These are phyloP conservation scores for Paramuricea clavata DNA, from an alignment of 92 coral and sea anemone species.

Conservation along the genomic window DNA sequence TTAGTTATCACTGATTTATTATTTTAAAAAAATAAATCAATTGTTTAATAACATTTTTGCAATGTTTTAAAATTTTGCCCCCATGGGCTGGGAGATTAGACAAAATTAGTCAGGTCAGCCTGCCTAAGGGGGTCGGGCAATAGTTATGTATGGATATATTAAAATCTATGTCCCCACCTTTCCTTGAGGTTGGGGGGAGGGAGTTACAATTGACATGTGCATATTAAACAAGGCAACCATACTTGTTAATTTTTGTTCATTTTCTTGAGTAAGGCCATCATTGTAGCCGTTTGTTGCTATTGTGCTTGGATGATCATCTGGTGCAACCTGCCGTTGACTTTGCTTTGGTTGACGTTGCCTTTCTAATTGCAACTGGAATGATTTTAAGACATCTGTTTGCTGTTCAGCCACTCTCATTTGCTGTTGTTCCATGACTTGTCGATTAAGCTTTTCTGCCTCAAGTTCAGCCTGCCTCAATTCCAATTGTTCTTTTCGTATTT, in stretches of 20 bases:
- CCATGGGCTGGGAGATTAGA: no score
- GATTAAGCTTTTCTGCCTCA: neutral
- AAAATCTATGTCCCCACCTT: no score
- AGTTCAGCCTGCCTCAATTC: slow-evolving; percentile 21
- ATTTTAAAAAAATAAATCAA: no score
- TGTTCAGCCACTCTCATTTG: slow-evolving; percentile 24
- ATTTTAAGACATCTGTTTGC: slow-evolving; percentile 15
- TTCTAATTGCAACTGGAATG: slow-evolving; percentile 8
- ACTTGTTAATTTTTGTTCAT: slow-evolving; percentile 18
- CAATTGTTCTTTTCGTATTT: slow-evolving; percentile 9
- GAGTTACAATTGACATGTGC: neutral
- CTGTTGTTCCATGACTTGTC: neutral
- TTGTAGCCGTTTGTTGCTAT: slow-evolving; percentile 10
- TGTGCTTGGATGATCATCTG: slow-evolving; percentile 7
- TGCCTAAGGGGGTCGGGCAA: no score
- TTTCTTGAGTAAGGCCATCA: slow-evolving; percentile 10
- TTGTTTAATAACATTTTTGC: no score
- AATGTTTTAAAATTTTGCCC: no score
- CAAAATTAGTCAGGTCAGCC: no score
- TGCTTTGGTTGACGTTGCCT: slow-evolving; percentile 1
- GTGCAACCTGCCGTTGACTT: slow-evolving; percentile 12
- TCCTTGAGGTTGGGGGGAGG: no score
- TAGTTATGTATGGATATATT: no score
- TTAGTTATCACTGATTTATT: no score
- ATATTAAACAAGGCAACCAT: neutral